Evolutionary conservation across 1,140 invertebrate species (phyloP).

Genomic region (Pteromalus puparum): DNA sequence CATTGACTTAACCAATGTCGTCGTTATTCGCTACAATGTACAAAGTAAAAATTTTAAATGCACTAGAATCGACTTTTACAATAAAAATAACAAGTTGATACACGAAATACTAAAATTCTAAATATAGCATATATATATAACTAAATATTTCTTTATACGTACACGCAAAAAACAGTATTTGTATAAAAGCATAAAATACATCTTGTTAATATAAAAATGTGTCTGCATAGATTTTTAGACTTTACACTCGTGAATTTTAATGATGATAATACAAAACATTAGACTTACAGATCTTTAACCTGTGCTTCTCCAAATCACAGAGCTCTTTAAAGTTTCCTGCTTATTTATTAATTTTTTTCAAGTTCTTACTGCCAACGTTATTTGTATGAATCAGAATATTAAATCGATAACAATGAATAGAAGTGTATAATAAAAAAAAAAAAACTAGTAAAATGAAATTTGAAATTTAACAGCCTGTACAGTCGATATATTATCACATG

Average conservation of each 20-base stretch:
- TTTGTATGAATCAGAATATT: conserved; percentile 42
- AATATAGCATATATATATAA: conserved; percentile 22
- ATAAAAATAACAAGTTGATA: conserved; percentile 10
- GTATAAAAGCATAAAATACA: conserved; percentile 47
- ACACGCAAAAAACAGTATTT: conserved; percentile 37
- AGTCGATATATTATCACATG: conserved; percentile 58
- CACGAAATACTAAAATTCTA: conserved; percentile 26
- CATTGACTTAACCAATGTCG: conserved; percentile 10
- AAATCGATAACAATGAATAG: conserved; percentile 57
- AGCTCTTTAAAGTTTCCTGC: not conserved
- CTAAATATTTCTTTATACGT: conserved; percentile 18
- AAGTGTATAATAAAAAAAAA: conserved; percentile 58
- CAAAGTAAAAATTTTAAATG: not conserved
- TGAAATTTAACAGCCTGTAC: conserved; percentile 54
- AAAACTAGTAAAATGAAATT: conserved; percentile 50
- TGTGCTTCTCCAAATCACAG: conserved; percentile 2
- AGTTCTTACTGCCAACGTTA: conserved; percentile 39
- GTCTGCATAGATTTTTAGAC: not conserved
- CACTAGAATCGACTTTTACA: conserved; percentile 5
- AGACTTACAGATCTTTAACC: conserved; percentile 21
- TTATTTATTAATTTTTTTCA: conserved; percentile 16
- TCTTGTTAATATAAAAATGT: conserved; percentile 29
- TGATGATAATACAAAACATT: conserved; percentile 35
- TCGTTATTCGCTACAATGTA: not conserved
- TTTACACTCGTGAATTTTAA: conserved; percentile 17